phyloP scores from a whole-genome alignment of 2,113 vertebrate genomes.

The Malurus melanocephalus region DNA sequence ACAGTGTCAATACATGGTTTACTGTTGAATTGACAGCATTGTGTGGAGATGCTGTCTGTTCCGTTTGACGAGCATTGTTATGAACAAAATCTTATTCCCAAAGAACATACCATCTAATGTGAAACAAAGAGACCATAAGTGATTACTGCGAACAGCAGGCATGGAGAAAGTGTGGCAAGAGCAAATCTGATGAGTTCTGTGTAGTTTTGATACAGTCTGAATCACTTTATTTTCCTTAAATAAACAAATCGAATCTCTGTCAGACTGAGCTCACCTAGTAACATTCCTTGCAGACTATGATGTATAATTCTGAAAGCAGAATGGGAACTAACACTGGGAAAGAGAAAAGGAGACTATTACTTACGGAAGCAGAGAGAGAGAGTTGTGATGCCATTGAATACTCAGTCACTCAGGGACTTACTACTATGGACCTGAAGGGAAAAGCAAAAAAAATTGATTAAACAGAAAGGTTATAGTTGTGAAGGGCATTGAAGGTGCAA shows the following conservation, averaged over 20 bases:
- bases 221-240: not conserved
- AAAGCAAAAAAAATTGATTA: conserved; percentile 16
- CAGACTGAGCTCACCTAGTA: not conserved
- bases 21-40: not conserved
- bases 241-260: not conserved
- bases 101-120: not conserved
- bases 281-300: not conserved
- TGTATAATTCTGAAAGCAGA: not conserved
- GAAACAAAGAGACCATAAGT: not conserved
- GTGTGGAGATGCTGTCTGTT: fast-evolving
- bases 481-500: not conserved
- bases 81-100: not conserved
- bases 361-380: not conserved
- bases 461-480: conserved; percentile 18
- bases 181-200: not conserved
- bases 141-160: not conserved
- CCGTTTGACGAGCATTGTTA: not conserved
- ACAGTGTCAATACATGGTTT: not conserved
- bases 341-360: not conserved
- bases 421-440: not conserved
- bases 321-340: not conserved
- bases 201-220: not conserved
- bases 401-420: not conserved
- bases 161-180: not conserved
- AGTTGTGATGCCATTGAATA: not conserved